Evolutionary conservation across 2,797 vertebrate species (phyloP).

Genomic region (Poecilia picta): DNA sequence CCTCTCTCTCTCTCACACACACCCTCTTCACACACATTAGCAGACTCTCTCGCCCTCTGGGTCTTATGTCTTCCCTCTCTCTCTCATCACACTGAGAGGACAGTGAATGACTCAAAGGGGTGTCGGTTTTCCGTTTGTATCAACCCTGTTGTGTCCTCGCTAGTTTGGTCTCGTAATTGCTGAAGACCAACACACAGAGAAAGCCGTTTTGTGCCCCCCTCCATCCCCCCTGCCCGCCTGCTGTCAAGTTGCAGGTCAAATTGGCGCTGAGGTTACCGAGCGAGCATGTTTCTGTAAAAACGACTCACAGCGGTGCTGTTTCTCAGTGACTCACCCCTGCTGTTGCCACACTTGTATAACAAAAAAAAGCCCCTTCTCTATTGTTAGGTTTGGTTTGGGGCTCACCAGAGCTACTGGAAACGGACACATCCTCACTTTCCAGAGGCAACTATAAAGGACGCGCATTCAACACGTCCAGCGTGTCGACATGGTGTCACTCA

Average conservation of each 20-base stretch:
- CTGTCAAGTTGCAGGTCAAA: conserved; percentile 14
- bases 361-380: conserved; percentile 33
- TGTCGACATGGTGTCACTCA: neutral
- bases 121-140: conserved; percentile 66
- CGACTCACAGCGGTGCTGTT: conserved; percentile 17
- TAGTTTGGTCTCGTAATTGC: conserved; percentile 42
- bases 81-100: conserved; percentile 35
- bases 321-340: conserved; percentile 25
- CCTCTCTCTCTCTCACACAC: neutral
- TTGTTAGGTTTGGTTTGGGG: conserved; percentile 25
- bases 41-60: neutral
- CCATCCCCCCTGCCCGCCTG: too few relatives aligned
- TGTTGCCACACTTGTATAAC: conserved; percentile 34
- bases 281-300: conserved; percentile 12
- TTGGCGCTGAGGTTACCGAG: conserved; percentile 20
- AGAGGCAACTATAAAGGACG: conserved; percentile 6
- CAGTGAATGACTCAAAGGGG: conserved; percentile 38
- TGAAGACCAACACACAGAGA: conserved; percentile 53
- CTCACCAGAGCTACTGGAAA: conserved; percentile 36
- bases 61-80: neutral
- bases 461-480: conserved; percentile 13
- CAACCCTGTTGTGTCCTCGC: conserved; percentile 56
- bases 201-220: conserved; percentile 28
- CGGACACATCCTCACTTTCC: conserved; percentile 20
- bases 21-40: conserved; percentile 11